These are phyloP conservation scores for Numida meleagris DNA, from an alignment of 2,113 vertebrate species.

Conservation along the genomic window DNA sequence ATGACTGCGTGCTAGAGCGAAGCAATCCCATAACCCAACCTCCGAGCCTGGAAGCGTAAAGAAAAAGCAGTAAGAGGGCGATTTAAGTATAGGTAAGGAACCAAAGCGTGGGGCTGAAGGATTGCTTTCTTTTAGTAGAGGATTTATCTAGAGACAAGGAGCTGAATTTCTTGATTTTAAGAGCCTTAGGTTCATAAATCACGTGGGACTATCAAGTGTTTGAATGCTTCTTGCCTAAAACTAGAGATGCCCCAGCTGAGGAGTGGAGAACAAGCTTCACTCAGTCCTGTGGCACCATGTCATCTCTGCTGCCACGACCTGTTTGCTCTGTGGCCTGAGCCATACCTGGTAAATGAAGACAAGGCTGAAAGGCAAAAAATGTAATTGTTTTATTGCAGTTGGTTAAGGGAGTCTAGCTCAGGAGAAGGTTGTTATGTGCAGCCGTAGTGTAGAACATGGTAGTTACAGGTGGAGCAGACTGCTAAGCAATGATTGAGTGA, in stretches of 20 bases:
- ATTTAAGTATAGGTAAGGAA: not conserved
- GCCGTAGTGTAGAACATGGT: no score
- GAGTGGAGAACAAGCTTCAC: not conserved
- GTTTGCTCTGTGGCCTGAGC: not conserved
- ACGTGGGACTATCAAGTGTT: not conserved
- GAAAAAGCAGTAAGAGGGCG: not conserved
- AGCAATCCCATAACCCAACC: not conserved
- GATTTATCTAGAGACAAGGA: not conserved
- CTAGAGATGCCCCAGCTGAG: not conserved
- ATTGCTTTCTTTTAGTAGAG: not conserved
- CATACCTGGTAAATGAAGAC: not conserved
- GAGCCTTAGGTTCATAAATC: not conserved
- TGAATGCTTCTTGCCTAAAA: not conserved
- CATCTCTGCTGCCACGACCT: not conserved
- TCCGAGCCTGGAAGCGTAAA: not conserved
- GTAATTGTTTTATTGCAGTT: no score
- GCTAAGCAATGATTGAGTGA: not conserved
- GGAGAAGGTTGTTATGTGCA: no score
- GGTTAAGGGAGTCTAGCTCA: no score
- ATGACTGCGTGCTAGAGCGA: not conserved
- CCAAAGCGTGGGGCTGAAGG: not conserved
- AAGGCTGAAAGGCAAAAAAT: not conserved
- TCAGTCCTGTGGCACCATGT: not conserved
- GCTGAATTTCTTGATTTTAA: not conserved
- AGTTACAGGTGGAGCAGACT: constrained; percentile 17